Base-by-base conservation (phyloP, 2,888 invertebrate species). In the Lithosia quadra region DNA sequence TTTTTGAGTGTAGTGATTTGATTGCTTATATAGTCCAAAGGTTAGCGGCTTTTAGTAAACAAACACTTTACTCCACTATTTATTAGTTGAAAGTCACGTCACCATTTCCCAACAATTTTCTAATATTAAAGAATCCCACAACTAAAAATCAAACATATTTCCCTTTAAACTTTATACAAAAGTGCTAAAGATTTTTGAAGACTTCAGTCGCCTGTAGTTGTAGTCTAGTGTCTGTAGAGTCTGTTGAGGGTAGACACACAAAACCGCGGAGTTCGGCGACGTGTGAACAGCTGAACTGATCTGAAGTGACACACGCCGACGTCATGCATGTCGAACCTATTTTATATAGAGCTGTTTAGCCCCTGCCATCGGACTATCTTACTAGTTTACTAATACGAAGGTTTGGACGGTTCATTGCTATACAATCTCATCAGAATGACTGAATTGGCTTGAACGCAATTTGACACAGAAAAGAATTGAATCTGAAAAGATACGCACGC, bases 251-350 rank as follows among this genome's bases (percentile, higher is more conserved):
- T 63, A 73, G 71, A 65, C 59, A 64, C 65, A 72, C 71, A 74
- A 71, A 69, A 70, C 64, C 81, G 84, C 88, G 78, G 68, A 75
- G 83, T 78, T 83, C 86, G 79, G 63, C 66, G 78, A 78, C 79
- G 86, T 84, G 86, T 82, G 79, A 85, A 85, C 80, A 84, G 83
- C 83, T 85, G 82, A 83, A 84, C 85, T 86, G 88, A 90, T 85
- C 86, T 84, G 82, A 77, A 86, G 86, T 86, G 89, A 88, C 90
- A 86, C 84, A 81, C 84, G 85, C 84, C 84, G 86, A 49, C 83
- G 84, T 82, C 83, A 84, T 81, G 68, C 49, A 64, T 69, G 79
- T 81, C 82, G 74, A 75, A 78, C 65, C 66, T 68, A 34, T 60
- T 53, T 67, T 22, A 63, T 72, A 82, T 75, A 71, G 85, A 88